Conservation (phyloP, 2,113 vertebrate genomes). For the Nycticorax nycticorax region DNA sequence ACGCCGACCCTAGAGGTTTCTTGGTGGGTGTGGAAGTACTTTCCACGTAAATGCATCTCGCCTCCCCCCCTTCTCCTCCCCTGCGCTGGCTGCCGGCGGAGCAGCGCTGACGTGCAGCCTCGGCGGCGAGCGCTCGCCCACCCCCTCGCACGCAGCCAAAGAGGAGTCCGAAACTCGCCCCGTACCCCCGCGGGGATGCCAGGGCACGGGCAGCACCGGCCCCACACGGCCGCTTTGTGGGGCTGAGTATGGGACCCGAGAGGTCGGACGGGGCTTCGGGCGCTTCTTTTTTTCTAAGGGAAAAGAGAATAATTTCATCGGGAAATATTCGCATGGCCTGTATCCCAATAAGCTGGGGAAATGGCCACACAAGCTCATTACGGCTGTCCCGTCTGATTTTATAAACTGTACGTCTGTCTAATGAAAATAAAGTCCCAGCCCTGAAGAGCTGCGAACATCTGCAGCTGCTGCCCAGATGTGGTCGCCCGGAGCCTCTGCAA, state of each 20-base stretch:
- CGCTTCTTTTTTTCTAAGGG: background rate
- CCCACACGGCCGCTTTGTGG: background rate
- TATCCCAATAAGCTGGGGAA: background rate
- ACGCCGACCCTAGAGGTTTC: background rate
- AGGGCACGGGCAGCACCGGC: rapidly evolving
- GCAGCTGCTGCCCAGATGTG: slow-evolving; percentile 56
- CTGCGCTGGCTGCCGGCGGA: background rate
- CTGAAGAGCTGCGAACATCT: background rate
- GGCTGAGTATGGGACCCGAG: background rate
- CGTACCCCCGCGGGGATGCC: background rate
- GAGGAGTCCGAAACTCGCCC: background rate
- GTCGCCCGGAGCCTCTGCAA: background rate
- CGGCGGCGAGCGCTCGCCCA: background rate
- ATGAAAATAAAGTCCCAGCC: slow-evolving; percentile 1
- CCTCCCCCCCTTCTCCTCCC: background rate
- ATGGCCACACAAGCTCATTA: background rate
- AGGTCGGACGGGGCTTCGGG: background rate
- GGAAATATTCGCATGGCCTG: background rate
- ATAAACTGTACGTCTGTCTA: background rate
- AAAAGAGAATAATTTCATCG: background rate
- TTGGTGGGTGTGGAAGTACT: background rate
- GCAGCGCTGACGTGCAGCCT: background rate
- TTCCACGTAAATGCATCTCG: background rate
- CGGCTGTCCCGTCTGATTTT: background rate
- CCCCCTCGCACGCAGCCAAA: background rate